These are phyloP conservation scores for Protomyctophum bolini DNA, from an alignment of 2,113 vertebrate species.

Conservation along the genomic window DNA sequence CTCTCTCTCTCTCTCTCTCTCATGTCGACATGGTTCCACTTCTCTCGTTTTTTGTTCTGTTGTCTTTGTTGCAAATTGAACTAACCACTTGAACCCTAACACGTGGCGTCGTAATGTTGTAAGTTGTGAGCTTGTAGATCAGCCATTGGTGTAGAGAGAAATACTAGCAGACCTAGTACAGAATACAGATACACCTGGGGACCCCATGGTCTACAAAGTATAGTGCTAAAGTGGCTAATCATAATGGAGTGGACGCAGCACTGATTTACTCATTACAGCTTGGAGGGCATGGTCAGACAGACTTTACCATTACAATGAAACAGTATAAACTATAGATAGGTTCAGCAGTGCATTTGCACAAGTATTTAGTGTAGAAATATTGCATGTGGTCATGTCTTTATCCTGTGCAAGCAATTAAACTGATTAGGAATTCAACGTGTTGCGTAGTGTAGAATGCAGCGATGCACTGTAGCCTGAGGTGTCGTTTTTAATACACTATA, in stretches of 20 bases:
- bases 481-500: slow-evolving; percentile 4
- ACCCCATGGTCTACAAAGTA: too few species aligned
- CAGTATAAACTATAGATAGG: neutral
- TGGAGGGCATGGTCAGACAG: neutral
- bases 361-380: neutral
- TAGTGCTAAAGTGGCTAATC: neutral
- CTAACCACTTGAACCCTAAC: too few species aligned
- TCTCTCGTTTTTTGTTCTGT: too few species aligned
- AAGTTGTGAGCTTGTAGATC: neutral
- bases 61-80: neutral
- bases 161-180: too few species aligned
- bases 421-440: neutral
- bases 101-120: neutral
- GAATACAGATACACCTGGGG: too few species aligned
- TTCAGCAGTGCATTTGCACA: neutral
- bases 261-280: neutral
- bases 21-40: too few species aligned
- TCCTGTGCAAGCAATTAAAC: neutral
- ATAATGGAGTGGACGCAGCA: neutral
- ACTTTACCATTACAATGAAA: neutral
- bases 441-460: neutral
- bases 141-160: too few species aligned
- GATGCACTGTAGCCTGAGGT: neutral
- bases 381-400: neutral
- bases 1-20: too few species aligned